Evolutionary conservation across 2,113 vertebrate species (phyloP), one percentile per base, ranked within the genome.

Genomic region (Hyaena hyaena): DNA sequence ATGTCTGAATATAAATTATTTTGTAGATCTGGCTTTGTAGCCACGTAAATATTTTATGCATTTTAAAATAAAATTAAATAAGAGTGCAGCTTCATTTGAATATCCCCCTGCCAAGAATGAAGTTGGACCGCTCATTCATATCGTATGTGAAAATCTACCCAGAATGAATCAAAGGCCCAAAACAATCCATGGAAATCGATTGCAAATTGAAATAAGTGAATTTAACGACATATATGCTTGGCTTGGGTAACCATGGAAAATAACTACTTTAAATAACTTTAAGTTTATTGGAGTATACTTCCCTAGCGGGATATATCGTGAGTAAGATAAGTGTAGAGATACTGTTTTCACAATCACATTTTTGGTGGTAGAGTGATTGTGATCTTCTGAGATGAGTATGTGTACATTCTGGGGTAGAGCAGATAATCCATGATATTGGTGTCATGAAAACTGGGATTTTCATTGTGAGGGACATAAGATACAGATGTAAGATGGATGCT

Each of bases 61-160:
- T 45, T 33, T 53, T 28, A 45, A 69, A 28, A 48, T 16, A 33
- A 33, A 77, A 48, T 35, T 10, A 33, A 23, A 24, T 39, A 28
- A 71, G 74, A 63, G 10, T 2, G 2, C 21, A 19, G 8, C 50
- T n/a, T n/a, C 21, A 45, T 23, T 28, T 26, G 9, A 39, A 45
- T 8, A 26, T 23, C 50, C 8, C 19, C 31, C 7, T 19, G 39
- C 23, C 2, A 45, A 63, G 39, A 48, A 48, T 15, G 15, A 50
- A 14, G 31, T 4, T 4, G 68, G 90, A 35, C 10, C 15, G 12
- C 48, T 26, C 3, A 35, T 50, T 39, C 68, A 55, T 48, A 43
- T 12, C n/a, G 0, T 6, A 12, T 5, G 48, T 6, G 35, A 11
- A 23, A 19, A 19, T 4, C 15, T 4, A 16, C 7, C 31, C 15